Percentiles rank a stretch among this genome's conserved stretches.
These are phyloP conservation scores for Melitaea athalia DNA, from an alignment of 2,888 invertebrate genomes.

Conservation along the genomic window DNA sequence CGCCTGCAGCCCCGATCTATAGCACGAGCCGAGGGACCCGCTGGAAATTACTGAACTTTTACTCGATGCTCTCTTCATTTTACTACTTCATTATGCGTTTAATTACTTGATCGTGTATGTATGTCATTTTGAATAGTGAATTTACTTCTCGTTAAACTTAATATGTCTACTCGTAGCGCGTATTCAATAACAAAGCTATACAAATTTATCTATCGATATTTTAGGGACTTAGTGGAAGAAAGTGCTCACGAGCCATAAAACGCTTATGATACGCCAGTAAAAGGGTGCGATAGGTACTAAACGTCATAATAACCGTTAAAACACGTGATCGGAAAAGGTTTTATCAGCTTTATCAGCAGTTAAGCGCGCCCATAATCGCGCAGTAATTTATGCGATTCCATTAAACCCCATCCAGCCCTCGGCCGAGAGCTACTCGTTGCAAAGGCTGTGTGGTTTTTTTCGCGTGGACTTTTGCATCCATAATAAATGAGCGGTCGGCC, in stretches of 20 bases:
- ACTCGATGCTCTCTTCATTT: constrained; percentile 22
- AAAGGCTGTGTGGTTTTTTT: constrained; percentile 46
- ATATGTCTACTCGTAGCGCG: background rate
- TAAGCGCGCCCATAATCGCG: constrained; percentile 38
- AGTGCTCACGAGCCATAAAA: constrained; percentile 28
- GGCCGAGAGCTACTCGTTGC: constrained; percentile 28
- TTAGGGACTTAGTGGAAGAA: constrained; percentile 13
- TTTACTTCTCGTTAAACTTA: background rate
- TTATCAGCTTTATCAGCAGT: constrained; percentile 40
- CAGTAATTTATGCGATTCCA: constrained; percentile 45
- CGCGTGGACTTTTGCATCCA: constrained; percentile 53
- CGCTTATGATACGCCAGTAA: constrained; percentile 23
- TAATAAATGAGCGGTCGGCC: constrained; percentile 62
- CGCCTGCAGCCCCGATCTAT: constrained; percentile 13
- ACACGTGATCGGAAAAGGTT: constrained; percentile 36
- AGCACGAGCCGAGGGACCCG: constrained; percentile 10
- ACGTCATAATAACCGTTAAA: constrained; percentile 36
- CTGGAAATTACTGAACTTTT: constrained; percentile 31
- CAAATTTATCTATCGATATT: constrained; percentile 2
- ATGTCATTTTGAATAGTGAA: background rate
- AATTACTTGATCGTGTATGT: background rate
- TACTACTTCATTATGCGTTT: constrained; percentile 9
- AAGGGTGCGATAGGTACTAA: constrained; percentile 26
- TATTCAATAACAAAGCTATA: background rate
- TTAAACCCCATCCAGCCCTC: constrained; percentile 40